phyloP scores from a whole-genome alignment of 2,113 vertebrate genomes.

The Trachemys scripta region DNA sequence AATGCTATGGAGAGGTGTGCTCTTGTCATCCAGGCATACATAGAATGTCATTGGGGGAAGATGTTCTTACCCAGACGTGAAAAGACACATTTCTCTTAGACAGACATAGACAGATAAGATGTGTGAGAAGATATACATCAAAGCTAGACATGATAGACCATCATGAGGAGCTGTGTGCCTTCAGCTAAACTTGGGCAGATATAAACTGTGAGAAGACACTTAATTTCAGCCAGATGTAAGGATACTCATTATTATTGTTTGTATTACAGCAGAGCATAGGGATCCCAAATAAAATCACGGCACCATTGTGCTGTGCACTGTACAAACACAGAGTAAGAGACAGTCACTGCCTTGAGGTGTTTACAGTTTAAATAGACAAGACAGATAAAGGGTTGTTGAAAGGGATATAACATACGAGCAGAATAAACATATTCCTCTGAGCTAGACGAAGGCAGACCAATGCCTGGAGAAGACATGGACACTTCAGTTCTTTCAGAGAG shows the following conservation, averaged over 20 bases:
- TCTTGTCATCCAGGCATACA: background rate
- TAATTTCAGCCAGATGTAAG: background rate
- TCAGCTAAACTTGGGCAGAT: background rate
- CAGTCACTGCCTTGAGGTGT: background rate
- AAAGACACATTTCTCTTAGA: background rate
- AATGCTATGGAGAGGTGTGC: accelerated
- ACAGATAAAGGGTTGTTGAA: background rate
- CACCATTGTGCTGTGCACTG: background rate
- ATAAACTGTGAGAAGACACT: background rate
- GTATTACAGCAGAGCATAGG: background rate
- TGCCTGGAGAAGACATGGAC: background rate
- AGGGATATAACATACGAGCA: background rate
- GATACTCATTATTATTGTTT: background rate
- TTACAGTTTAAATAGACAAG: background rate
- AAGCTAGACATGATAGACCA: background rate
- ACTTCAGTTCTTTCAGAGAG: background rate
- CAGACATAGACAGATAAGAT: background rate
- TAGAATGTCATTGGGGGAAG: background rate
- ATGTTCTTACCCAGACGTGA: background rate
- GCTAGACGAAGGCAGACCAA: background rate
- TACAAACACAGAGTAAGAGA: background rate
- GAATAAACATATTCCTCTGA: background rate
- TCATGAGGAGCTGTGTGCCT: accelerated
- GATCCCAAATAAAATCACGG: background rate
- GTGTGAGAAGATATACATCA: background rate